A percentile compares a stretch with the other conserved stretches of the same genome.
phyloP scores from a whole-genome alignment of 2,888 invertebrate genomes.

The Sarcophaga carnaria region DNA sequence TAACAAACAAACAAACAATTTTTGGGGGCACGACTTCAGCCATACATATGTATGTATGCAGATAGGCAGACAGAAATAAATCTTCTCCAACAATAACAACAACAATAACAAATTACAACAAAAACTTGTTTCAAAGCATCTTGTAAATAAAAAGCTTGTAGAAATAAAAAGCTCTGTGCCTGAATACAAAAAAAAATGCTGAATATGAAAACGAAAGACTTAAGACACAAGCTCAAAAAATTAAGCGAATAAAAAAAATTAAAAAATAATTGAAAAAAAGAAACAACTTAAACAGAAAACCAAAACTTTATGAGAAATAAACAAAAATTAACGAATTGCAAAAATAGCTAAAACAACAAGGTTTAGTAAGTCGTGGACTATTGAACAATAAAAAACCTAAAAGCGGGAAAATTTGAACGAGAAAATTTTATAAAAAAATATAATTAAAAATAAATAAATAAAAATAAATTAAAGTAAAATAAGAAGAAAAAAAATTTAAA shows the following conservation, averaged over 20 bases:
- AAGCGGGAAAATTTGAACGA: constrained; percentile 53
- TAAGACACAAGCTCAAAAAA: constrained; percentile 63
- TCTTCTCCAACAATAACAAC: constrained; percentile 9
- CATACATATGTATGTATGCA: background rate
- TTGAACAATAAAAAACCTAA: constrained; percentile 56
- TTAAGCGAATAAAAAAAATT: constrained; percentile 19
- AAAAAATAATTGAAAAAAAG: background rate
- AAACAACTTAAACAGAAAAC: constrained; percentile 44
- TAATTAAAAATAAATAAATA: constrained; percentile 1
- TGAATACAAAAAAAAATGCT: background rate
- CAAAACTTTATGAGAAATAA: constrained; percentile 52
- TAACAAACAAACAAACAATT: constrained; percentile 18
- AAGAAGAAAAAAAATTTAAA: background rate
- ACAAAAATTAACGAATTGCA: constrained; percentile 57
- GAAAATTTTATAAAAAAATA: background rate
- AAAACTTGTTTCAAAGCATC: constrained; percentile 52
- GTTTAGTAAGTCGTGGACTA: constrained; percentile 61
- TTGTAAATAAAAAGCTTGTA: constrained; percentile 43
- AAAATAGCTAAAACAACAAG: constrained; percentile 50
- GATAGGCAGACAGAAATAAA: constrained; percentile 28
- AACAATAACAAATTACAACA: constrained; percentile 23
- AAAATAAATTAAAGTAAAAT: background rate
- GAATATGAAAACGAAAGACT: constrained; percentile 61
- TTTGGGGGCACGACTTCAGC: constrained; percentile 65
- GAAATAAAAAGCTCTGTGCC: constrained; percentile 48